A percentile compares a stretch with the other conserved stretches of the same genome.
phyloP scores from a whole-genome alignment of 2,113 vertebrate genomes.

The Melanocharis versteri region DNA sequence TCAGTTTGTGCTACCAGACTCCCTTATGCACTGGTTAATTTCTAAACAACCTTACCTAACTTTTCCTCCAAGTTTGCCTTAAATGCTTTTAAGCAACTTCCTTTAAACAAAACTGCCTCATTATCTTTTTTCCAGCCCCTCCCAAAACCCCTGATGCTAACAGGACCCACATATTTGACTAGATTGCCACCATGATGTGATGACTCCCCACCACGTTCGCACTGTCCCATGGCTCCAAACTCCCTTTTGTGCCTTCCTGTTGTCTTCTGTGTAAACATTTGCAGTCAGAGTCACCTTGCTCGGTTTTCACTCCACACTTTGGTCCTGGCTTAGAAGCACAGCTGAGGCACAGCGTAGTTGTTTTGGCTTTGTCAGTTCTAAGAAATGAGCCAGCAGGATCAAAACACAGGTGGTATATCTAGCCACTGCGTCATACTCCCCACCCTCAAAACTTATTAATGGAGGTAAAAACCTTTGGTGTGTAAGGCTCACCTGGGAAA shows the following conservation, averaged over 20 bases:
- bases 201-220: background rate
- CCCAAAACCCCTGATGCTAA: background rate
- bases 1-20: background rate
- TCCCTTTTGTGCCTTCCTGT: background rate
- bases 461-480: background rate
- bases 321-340: background rate
- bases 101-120: background rate
- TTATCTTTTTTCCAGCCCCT: background rate
- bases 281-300: background rate
- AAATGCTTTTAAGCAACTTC: background rate
- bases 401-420: background rate
- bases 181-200: background rate
- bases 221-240: background rate
- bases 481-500: background rate
- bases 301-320: background rate
- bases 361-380: background rate
- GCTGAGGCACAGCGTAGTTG: background rate
- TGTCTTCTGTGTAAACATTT: background rate
- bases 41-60: background rate
- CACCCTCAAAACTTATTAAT: background rate
- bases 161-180: background rate
- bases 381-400: background rate
- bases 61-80: background rate
- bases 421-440: fast-evolving
- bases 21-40: background rate